These are phyloP conservation scores for Cherax destructor DNA, from an alignment of 1,140 invertebrate species.

Conservation along the genomic window DNA sequence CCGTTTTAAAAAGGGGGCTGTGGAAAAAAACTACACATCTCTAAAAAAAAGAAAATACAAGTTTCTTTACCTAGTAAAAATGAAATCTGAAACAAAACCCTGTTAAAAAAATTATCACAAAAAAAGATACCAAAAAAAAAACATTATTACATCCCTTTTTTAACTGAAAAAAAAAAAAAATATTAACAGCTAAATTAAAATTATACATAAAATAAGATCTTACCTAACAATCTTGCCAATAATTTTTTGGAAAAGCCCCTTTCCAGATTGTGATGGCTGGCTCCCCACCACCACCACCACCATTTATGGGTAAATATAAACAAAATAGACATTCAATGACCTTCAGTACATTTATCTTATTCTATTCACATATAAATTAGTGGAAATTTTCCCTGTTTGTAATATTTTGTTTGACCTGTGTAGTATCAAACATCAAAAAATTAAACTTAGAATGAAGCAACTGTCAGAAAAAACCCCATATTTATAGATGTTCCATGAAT, in stretches of 20 bases:
- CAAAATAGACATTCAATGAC: background rate
- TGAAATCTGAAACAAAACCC: background rate
- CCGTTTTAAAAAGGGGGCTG: slow-evolving; percentile 1
- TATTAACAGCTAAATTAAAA: background rate
- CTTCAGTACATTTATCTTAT: no score
- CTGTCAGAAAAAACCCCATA: no score
- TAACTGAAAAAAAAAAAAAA: background rate
- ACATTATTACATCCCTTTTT: background rate
- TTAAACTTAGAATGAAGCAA: no score
- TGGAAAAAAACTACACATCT: slow-evolving; percentile 39
- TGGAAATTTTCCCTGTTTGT: no score
- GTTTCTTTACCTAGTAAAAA: background rate
- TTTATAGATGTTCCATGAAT: no score
- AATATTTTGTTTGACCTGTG: no score
- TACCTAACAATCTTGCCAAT: slow-evolving; percentile 63
- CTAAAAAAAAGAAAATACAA: slow-evolving; percentile 25
- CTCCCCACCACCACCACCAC: slow-evolving; percentile 37
- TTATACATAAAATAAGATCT: background rate
- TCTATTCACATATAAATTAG: no score
- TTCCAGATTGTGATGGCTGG: slow-evolving; percentile 21
- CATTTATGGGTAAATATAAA: background rate
- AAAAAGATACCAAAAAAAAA: background rate
- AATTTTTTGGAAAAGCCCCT: slow-evolving; percentile 59
- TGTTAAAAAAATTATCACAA: background rate
- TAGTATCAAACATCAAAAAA: no score